A percentile compares a stretch with the other conserved stretches of the same genome.
phyloP scores from a whole-genome alignment of 2,888 invertebrate genomes.

The Andrena minutula region DNA sequence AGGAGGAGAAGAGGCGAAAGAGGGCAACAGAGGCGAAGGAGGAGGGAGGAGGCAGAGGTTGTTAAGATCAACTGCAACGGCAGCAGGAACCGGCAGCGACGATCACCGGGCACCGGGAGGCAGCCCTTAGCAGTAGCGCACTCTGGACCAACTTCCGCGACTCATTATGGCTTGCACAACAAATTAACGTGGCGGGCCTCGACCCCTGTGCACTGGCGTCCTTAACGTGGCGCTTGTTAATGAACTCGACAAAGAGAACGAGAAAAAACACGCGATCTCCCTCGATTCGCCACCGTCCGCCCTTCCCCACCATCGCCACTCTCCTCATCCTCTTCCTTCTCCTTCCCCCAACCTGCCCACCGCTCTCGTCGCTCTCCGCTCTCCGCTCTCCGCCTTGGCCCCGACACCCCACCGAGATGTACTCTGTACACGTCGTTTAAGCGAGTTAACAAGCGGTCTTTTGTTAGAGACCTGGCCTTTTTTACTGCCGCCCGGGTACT shows the following conservation, averaged over 20 bases:
- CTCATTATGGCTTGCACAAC: slow-evolving; percentile 70
- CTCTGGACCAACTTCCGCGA: slow-evolving; percentile 65
- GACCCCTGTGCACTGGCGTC: slow-evolving; percentile 54
- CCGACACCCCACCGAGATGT: slow-evolving; percentile 58
- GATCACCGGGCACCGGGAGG: slow-evolving; percentile 38
- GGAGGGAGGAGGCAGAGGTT: slow-evolving; percentile 58
- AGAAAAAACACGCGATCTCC: slow-evolving; percentile 67
- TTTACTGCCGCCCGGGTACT: slow-evolving; percentile 52
- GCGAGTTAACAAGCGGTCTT: slow-evolving; percentile 66
- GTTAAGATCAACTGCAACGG: slow-evolving; percentile 67
- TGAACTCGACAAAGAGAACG: slow-evolving; percentile 67
- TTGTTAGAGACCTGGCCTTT: slow-evolving; percentile 59
- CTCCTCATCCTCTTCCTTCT: not conserved
- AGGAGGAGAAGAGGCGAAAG: slow-evolving; percentile 7
- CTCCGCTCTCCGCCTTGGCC: slow-evolving; percentile 22
- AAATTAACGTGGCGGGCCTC: slow-evolving; percentile 68
- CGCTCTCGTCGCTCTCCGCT: not conserved
- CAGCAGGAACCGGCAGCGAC: slow-evolving; percentile 58
- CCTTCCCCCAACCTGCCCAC: not conserved
- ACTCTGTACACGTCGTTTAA: slow-evolving; percentile 64
- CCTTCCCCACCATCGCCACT: not conserved
- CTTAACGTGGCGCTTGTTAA: slow-evolving; percentile 67
- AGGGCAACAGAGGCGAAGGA: slow-evolving; percentile 31
- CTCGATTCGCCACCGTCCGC: slow-evolving; percentile 50
- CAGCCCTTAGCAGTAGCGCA: slow-evolving; percentile 53